Percentiles rank a stretch among this genome's conserved stretches.
These are phyloP conservation scores for Urosaurus nigricauda DNA, from an alignment of 2,797 vertebrate species.

Conservation along the genomic window DNA sequence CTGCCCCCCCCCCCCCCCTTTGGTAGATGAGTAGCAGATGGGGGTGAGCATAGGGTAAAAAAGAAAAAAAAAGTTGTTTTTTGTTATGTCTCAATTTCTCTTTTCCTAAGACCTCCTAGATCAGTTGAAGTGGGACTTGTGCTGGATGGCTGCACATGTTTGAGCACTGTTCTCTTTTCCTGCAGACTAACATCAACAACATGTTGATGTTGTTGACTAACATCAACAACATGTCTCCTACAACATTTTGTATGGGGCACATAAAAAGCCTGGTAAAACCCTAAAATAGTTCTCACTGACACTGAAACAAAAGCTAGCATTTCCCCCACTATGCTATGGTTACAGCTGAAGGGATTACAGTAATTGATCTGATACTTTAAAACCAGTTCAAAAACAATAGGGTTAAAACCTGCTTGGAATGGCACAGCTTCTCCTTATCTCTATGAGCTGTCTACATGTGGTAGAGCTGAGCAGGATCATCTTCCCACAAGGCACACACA, in stretches of 20 bases:
- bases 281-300: slow-evolving; percentile 21
- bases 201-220: not conserved
- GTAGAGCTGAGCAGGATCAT: slow-evolving; percentile 51
- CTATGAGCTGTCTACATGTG: slow-evolving; percentile 44
- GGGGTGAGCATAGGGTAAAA: not conserved
- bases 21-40: not conserved
- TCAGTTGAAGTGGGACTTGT: not conserved
- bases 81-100: not conserved
- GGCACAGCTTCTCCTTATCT: slow-evolving; percentile 61
- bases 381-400: slow-evolving; percentile 57
- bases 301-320: not conserved
- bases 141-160: not conserved
- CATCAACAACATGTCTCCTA: not conserved
- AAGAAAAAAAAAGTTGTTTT: no score
- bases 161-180: not conserved
- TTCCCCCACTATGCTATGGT: not conserved
- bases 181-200: not conserved
- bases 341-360: slow-evolving; percentile 57
- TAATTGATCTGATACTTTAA: slow-evolving; percentile 66
- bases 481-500: slow-evolving; percentile 51
- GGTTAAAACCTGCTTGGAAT: slow-evolving; percentile 54
- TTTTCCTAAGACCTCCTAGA: not conserved
- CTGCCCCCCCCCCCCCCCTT: no score
- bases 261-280: not conserved
- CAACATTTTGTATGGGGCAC: not conserved